These are phyloP conservation scores for Catharus minimus DNA, from an alignment of 2,113 vertebrate species.

Conservation along the genomic window DNA sequence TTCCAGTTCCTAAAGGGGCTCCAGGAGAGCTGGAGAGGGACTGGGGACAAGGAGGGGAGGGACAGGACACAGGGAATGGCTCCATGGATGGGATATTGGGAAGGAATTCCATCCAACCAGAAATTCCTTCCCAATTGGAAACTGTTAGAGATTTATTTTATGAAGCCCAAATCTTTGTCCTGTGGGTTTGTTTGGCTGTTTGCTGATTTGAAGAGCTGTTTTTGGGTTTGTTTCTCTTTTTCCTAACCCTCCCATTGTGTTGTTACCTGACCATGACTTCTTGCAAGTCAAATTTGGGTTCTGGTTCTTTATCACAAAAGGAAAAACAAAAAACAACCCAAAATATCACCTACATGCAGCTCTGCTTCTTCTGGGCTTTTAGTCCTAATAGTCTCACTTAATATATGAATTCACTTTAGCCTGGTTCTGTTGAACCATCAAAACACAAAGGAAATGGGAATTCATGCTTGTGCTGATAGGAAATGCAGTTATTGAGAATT, in stretches of 20 bases:
- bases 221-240: not conserved
- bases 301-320: not conserved
- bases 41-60: not conserved
- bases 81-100: too few species aligned
- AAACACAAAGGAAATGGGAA: slow-evolving; percentile 1
- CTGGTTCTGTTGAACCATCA: not conserved
- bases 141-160: not conserved
- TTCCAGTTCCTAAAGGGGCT: not conserved
- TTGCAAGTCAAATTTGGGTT: not conserved
- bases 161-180: not conserved
- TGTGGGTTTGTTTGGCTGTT: not conserved
- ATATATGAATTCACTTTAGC: not conserved
- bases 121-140: not conserved
- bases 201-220: not conserved
- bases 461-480: not conserved
- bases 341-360: slow-evolving; percentile 4
- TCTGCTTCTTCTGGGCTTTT: slow-evolving; percentile 40
- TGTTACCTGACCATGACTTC: not conserved
- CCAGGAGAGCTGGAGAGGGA: not conserved
- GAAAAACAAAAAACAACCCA: not conserved
- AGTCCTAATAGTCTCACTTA: slow-evolving; percentile 4
- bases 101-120: too few species aligned
- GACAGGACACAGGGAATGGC: not conserved
- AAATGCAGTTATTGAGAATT: not conserved
- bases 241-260: not conserved